phyloP scores from a whole-genome alignment of 2,797 vertebrate genomes.

The Perodicticus potto region DNA sequence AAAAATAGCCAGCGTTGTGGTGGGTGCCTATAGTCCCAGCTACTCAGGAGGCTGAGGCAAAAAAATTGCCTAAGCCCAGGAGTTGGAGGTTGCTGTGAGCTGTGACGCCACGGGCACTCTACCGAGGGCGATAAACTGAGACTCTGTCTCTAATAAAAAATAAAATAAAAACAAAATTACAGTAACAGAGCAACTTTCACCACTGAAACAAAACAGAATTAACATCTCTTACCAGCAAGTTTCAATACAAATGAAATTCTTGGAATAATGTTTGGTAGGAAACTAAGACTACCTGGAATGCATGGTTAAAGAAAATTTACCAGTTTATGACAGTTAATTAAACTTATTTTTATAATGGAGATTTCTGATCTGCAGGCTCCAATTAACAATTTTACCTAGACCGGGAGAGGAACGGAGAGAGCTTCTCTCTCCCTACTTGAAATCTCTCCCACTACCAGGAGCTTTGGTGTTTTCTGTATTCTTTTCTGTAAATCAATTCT shows the following conservation, averaged over 20 bases:
- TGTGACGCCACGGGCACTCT: too few species aligned
- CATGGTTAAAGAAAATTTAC: constrained; percentile 34
- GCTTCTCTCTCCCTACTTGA: too few species aligned
- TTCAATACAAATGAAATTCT: constrained; percentile 56
- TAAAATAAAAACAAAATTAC: not conserved
- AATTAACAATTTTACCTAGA: constrained; percentile 22
- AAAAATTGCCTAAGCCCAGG: too few species aligned
- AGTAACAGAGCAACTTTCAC: not conserved
- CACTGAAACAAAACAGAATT: not conserved
- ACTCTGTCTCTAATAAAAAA: not conserved
- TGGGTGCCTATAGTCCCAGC: too few species aligned
- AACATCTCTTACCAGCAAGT: constrained; percentile 3
- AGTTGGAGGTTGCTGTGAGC: too few species aligned
- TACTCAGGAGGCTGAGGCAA: too few species aligned
- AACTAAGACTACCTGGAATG: not conserved
- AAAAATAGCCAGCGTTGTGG: too few species aligned
- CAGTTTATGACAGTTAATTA: constrained; percentile 29
- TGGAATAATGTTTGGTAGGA: constrained; percentile 33
- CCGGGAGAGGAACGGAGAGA: too few species aligned
- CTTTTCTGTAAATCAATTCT: too few species aligned
- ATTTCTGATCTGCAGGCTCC: constrained; percentile 6
- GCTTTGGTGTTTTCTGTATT: too few species aligned
- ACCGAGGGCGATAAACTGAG: too few species aligned
- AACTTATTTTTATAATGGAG: constrained; percentile 30
- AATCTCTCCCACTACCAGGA: too few species aligned